Evolutionary conservation across 2,113 vertebrate genomes (phyloP).

Genomic region (Coptodon rendalli): DNA sequence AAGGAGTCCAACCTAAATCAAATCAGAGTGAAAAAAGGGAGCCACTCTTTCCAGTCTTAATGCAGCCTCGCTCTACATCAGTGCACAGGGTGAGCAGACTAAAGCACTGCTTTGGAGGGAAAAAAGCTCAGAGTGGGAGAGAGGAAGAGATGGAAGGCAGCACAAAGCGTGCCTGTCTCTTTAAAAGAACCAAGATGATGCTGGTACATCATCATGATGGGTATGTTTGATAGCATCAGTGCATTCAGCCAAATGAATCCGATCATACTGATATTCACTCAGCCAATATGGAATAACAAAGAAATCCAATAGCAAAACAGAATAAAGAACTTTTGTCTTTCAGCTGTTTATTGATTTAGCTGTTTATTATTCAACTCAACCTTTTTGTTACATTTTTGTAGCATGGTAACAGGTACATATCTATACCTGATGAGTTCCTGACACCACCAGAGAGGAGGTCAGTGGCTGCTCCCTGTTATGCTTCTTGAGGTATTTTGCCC

Average conservation of each 20-base stretch:
- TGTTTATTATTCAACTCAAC: background rate
- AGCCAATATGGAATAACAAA: background rate
- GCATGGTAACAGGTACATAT: background rate
- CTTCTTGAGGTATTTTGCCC: background rate
- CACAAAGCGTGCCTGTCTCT: slow-evolving; percentile 33
- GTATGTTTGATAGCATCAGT: background rate
- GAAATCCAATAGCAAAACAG: background rate
- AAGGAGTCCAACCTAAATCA: slow-evolving; percentile 6
- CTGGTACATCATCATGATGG: background rate
- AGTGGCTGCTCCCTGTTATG: background rate
- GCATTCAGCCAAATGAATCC: background rate
- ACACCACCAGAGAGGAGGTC: background rate
- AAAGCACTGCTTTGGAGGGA: slow-evolving; percentile 27
- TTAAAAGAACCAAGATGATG: slow-evolving; percentile 39
- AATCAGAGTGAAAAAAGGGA: background rate
- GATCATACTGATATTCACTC: background rate
- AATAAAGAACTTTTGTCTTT: background rate
- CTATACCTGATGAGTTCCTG: background rate
- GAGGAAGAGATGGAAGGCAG: slow-evolving; percentile 6
- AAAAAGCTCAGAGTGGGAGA: slow-evolving; percentile 8
- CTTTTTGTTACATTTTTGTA: background rate
- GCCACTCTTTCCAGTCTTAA: background rate
- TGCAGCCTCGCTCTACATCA: slow-evolving; percentile 15
- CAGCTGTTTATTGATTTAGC: background rate
- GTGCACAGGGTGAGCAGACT: slow-evolving; percentile 17